Evolutionary conservation across 2,113 vertebrate species (phyloP), one percentile per base, ranked within the genome.

Genomic region (Oxygymnocypris stewartii): DNA sequence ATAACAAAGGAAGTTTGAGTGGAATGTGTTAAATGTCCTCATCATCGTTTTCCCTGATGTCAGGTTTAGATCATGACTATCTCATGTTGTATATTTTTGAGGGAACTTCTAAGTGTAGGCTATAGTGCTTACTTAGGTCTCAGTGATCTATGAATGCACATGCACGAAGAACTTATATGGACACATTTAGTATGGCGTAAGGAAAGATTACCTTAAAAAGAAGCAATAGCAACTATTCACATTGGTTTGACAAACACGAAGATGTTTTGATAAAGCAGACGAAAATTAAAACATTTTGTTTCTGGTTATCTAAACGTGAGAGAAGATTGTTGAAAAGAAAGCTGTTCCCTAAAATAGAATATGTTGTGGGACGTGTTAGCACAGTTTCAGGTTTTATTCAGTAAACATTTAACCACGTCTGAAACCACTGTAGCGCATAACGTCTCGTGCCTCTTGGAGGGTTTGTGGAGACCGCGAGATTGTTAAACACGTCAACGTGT

Each of bases 401-500:
- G 63, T 65, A 81, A 74, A 82, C 77, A 89, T 84, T 87, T 74
- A 87, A 78, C 88, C 86, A 86, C 77, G 65, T 82, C 82, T 88
- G 61, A 84, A 76, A 79, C 76, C 74, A 85, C 73, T 61, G 74
- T 20, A 75, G 96, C 94, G 96, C 95, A 93, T 94, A 96, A 95
- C 95, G 96, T 96, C 67, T 82, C 82, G 42, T 96, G 95, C 94
- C 95, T 96, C 95, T 96, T 96, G 95, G 96, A 96, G 95, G 95
- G 95, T 92, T 85, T 91, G 93, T 96, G 97, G 97, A 97, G 96
- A 96, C 96, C 96, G 96, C 95, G 96, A 97, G 97, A 97, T 96
- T 96, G 96, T 96, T 96, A 95, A 96, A 96, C 95, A 94, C 96
- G 95, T 95, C 96, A 95, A 95, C 96, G 95, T 97, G 96, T 96